Evolutionary conservation across 2,113 vertebrate genomes (phyloP).

Genomic region (Cathartes aura): DNA sequence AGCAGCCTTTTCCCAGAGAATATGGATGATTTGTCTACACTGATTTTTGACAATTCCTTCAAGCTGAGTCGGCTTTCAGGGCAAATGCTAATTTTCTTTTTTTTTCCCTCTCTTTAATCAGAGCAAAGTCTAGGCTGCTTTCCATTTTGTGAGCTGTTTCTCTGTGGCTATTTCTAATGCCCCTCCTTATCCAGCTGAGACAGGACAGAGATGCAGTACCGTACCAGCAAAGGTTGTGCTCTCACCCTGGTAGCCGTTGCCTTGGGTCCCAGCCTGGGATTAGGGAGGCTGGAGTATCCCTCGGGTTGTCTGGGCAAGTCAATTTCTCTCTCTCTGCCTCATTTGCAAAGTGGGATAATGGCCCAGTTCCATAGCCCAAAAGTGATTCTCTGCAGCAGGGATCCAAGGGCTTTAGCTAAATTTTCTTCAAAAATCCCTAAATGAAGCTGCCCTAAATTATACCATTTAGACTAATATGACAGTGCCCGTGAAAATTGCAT

Average conservation of each 20-base stretch:
- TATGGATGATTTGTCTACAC: background rate
- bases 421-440: background rate
- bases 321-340: background rate
- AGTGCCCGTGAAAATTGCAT: background rate
- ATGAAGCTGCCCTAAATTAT: conserved; percentile 6
- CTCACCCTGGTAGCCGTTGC: background rate
- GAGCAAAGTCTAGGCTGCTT: background rate
- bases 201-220: background rate
- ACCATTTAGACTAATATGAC: conserved; percentile 5
- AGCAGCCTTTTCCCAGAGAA: background rate
- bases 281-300: background rate
- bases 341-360: background rate
- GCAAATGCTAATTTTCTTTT: background rate
- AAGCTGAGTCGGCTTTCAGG: background rate
- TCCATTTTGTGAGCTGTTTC: background rate
- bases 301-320: background rate
- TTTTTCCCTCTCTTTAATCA: background rate
- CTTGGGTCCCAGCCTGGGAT: background rate
- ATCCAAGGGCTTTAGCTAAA: background rate
- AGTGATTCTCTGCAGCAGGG: background rate
- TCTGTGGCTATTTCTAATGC: background rate
- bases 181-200: background rate
- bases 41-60: background rate
- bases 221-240: background rate
- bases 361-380: background rate